Base-by-base conservation (phyloP, 2,113 vertebrate species). In the Alectura lathami region DNA sequence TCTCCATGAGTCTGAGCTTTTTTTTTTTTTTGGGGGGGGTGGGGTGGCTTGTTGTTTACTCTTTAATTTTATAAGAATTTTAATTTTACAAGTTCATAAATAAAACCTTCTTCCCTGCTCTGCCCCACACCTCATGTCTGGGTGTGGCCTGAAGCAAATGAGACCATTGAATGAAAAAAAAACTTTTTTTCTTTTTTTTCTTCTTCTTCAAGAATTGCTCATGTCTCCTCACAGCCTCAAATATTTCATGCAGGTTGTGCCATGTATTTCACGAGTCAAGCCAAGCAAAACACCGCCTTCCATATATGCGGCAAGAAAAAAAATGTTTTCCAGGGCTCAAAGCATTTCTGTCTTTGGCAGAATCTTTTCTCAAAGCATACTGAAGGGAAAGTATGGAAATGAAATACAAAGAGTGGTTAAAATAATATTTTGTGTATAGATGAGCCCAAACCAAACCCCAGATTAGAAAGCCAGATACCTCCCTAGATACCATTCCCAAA, bases 211-310 rank as follows among this genome's bases (percentile, higher is more conserved):
- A 75, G 87, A 96, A 68, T 67, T 68, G 48, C 77, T 96, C 69
- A 86, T 88, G 93, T 95, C 88, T 96, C 73, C 73, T 93, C 69
- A 48, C 17, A 27, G 86, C 96, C 93, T 96, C 96, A 96, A 96
- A 78, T 97, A 97, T 96, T 97, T 96, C 90, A 79, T 95, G 93
- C 96, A 96, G 92, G 96, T 96, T 94, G 76, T 96, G 88, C 95
- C 96, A 96, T 96, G 94, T 92, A 96, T 92, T 95, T 96, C 51
- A 79, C 48, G 79, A 93, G 57, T 36, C 72, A 86, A 95, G 96
- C 96, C 96, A 97, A 97, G 62, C 29, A 90, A 97, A 97, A 97
- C 86, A 97, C 43, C 0, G 18, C 86, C 95, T 95, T 96, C 92
- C 69, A 96, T 84, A 90, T 78, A 95, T 83, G 90, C 2, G 2